phyloP scores from a whole-genome alignment of 2,113 vertebrate genomes.

The Platycercus adscitus region DNA sequence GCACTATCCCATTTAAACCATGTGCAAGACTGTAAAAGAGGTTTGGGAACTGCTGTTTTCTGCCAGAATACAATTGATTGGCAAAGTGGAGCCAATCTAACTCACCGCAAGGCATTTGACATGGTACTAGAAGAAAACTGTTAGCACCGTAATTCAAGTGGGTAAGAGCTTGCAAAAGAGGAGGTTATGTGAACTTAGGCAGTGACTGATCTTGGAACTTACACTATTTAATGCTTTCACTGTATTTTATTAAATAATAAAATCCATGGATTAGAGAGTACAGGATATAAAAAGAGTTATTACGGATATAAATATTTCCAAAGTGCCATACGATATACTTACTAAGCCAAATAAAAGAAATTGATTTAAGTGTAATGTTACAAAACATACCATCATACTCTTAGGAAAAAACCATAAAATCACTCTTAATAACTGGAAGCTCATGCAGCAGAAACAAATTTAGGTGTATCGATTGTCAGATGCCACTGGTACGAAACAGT shows the following conservation, averaged over 20 bases:
- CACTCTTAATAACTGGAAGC: not conserved
- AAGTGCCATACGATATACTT: not conserved
- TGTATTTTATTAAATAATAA: not conserved
- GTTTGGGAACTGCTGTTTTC: not conserved
- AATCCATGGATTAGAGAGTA: not conserved
- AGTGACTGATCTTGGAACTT: not conserved
- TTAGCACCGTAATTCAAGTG: not conserved
- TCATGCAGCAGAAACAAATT: not conserved
- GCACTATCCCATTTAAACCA: not conserved
- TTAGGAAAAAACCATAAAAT: not conserved
- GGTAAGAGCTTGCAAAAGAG: not conserved
- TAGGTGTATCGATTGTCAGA: not conserved
- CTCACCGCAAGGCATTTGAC: not conserved
- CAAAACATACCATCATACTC: not conserved
- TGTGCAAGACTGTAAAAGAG: not conserved
- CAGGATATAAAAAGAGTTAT: not conserved
- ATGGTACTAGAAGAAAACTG: not conserved
- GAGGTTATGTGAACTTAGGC: not conserved
- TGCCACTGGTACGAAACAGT: not conserved
- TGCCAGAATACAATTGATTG: not conserved
- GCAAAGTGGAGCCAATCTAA: fast-evolving
- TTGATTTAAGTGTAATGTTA: not conserved
- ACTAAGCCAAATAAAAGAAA: not conserved
- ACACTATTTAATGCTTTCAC: not conserved
- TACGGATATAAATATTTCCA: not conserved